Evolutionary conservation across 2,113 vertebrate species (phyloP), one percentile per base, ranked within the genome.

Genomic region (Eublepharis macularius): DNA sequence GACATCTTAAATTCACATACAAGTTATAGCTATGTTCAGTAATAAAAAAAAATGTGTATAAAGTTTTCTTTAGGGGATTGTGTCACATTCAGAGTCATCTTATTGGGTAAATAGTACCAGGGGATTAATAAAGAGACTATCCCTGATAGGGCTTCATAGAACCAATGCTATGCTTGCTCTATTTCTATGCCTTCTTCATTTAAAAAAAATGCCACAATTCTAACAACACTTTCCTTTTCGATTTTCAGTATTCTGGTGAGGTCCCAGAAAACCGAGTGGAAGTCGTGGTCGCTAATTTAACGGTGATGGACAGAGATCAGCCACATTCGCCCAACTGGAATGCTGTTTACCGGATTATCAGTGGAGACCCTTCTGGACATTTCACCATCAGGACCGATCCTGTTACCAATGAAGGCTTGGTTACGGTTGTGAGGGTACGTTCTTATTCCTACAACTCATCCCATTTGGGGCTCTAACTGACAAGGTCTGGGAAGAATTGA

Each of bases 241-340:
- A 13, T 89, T 65, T 82, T 36, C 95, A 99, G 98, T 99, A 97
- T 73, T 96, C 97, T 0, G 98, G 98, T 10, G 98, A 99, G 77
- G 98, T 99, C 54, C 97, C 97, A 0, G 98, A 99, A 90, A 99
- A 99, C 94, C 95, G 96, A 17, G 96, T 98, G 91, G 97, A 98
- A 75, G 94, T 96, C 0, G 97, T 97, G 87, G 98, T 99, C 34
- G 97, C 98, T 0, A 99, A 99, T 86, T 96, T 99, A 91, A 99
- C 98, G 0, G 98, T 99, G 90, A 94, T 97, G 87, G 98, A 99
- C 87, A 95, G 97, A 36, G 98, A 99, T 90, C 98, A 99, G 89
- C 98, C 98, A 0, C 98, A 98, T 89, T 98, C 98, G 0, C 97
- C 98, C 1, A 99, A 99, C 96, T 99, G 98, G 98, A 99, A 99